Conservation (phyloP, 2,113 vertebrate species). For the Mionectes macconnelli region DNA sequence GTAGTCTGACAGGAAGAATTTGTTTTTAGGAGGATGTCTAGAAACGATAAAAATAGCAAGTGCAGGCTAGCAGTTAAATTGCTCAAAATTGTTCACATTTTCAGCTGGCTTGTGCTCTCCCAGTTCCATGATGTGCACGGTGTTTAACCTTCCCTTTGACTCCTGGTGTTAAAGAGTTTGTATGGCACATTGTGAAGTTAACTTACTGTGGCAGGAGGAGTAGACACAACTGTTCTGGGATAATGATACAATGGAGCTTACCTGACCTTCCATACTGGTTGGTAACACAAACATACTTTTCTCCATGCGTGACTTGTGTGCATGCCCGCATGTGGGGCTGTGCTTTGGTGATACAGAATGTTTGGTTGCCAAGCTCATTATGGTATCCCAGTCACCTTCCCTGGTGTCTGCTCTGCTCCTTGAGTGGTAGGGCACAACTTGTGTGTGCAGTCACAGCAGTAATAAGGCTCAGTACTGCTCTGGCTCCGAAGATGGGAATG, state of each 20-base stretch:
- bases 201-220: neutral
- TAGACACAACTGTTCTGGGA: neutral
- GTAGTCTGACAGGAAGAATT: neutral
- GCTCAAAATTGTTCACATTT: neutral
- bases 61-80: neutral
- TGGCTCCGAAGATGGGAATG: neutral
- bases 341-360: neutral
- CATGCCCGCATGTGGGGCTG: neutral
- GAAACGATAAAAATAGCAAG: neutral
- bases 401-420: neutral
- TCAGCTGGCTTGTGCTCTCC: neutral
- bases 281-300: neutral
- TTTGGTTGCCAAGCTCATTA: neutral
- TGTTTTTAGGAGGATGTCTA: neutral
- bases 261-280: neutral
- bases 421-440: neutral
- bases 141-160: neutral
- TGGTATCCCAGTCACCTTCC: neutral
- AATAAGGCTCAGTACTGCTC: neutral
- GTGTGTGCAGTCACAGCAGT: rapidly evolving
- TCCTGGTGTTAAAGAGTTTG: neutral
- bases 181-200: neutral
- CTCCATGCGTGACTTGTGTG: neutral
- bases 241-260: neutral
- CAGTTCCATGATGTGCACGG: rapidly evolving